A percentile compares a stretch with the other conserved stretches of the same genome.
These are phyloP conservation scores for Nasonia longicornis DNA, from an alignment of 1,140 invertebrate species.

Conservation along the genomic window DNA sequence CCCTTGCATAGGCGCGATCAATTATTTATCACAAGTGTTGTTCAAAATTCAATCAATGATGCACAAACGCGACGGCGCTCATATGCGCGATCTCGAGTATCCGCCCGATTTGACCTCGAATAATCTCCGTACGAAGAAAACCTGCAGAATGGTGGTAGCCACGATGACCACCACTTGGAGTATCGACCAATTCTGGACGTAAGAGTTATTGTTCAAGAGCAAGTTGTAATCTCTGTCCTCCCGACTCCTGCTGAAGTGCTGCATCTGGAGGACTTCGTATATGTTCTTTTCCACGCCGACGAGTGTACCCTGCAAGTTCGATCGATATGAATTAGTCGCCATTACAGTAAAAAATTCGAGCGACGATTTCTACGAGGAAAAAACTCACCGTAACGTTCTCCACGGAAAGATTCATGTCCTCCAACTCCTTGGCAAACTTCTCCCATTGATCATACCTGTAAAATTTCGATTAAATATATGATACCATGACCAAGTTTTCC, in stretches of 20 bases:
- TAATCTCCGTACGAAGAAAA: slow-evolving; percentile 89
- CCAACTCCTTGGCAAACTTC: slow-evolving; percentile 89
- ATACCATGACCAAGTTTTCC: not conserved
- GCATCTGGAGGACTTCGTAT: slow-evolving; percentile 86
- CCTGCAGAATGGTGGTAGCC: slow-evolving; percentile 81
- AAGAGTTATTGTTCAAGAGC: slow-evolving; percentile 84
- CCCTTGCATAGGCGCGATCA: not conserved
- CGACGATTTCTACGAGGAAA: slow-evolving; percentile 1
- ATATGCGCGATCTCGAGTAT: slow-evolving; percentile 73
- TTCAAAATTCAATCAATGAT: not conserved
- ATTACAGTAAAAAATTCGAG: slow-evolving; percentile 30
- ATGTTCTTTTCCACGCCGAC: slow-evolving; percentile 85
- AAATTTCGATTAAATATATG: slow-evolving; percentile 40
- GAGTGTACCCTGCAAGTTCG: slow-evolving; percentile 75
- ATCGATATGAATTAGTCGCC: slow-evolving; percentile 25
- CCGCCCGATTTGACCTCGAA: slow-evolving; percentile 83
- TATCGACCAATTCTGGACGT: slow-evolving; percentile 89
- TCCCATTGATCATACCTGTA: slow-evolving; percentile 91
- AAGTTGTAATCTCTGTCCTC: slow-evolving; percentile 87
- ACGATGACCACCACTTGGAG: slow-evolving; percentile 87
- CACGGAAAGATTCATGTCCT: slow-evolving; percentile 88
- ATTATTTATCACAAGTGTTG: slow-evolving; percentile 16
- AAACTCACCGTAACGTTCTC: slow-evolving; percentile 87
- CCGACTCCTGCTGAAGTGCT: slow-evolving; percentile 81
- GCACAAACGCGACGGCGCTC: slow-evolving; percentile 43